Conservation (phyloP, 2,113 vertebrate genomes). For the Chloropsis cyanopogon region DNA sequence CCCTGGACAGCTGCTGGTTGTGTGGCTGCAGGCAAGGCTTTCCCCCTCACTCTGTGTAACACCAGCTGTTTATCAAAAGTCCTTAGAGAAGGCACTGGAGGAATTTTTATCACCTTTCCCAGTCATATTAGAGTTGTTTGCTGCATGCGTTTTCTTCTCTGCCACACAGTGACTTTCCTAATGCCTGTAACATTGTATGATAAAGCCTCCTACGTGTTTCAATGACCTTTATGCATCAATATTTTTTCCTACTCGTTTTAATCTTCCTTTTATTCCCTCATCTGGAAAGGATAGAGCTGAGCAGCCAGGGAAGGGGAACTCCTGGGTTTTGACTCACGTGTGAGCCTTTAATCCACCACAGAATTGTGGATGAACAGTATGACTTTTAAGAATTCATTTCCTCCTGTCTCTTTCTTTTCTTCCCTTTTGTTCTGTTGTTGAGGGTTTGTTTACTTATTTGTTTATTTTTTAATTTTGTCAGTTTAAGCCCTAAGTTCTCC, state of each 20-base stretch:
- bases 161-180: neutral
- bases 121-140: neutral
- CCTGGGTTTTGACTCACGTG: neutral
- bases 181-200: neutral
- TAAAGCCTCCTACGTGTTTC: neutral
- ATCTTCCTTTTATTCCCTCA: neutral
- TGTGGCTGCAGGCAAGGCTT: neutral
- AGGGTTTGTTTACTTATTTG: neutral
- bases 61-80: neutral
- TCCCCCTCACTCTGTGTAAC: rapidly evolving
- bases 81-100: neutral
- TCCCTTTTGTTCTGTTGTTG: neutral
- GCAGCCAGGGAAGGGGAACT: neutral
- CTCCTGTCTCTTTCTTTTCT: neutral
- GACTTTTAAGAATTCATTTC: neutral
- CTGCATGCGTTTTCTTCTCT: neutral
- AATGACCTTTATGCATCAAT: neutral
- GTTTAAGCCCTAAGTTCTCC: neutral
- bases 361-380: neutral
- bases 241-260: neutral
- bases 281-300: neutral
- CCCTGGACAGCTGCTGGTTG: neutral
- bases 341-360: neutral
- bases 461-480: neutral
- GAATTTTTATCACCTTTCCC: neutral